Conservation (phyloP, 2,888 invertebrate genomes). For the Laspeyria flexula region DNA sequence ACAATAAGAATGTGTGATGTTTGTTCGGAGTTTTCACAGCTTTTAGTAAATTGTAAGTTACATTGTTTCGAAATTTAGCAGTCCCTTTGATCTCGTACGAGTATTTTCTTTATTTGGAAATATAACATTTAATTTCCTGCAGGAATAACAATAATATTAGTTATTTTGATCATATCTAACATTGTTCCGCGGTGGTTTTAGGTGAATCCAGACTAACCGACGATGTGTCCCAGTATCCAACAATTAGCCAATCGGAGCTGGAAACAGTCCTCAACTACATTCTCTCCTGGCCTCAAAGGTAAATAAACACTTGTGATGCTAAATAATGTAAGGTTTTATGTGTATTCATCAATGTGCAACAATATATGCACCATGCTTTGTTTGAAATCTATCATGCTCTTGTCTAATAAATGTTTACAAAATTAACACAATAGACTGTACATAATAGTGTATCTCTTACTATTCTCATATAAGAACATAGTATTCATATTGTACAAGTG, state of each 20-base stretch:
- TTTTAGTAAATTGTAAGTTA: constrained; percentile 90
- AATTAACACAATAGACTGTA: background rate
- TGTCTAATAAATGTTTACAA: constrained; percentile 11
- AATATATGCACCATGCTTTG: constrained; percentile 26
- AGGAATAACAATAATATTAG: constrained; percentile 5
- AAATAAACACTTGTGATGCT: constrained; percentile 42
- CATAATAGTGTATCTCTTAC: background rate
- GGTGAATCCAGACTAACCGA: constrained; percentile 93
- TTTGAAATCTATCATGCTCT: constrained; percentile 17
- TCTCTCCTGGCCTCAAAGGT: constrained; percentile 96
- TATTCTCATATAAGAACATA: background rate
- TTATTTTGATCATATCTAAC: constrained; percentile 20
- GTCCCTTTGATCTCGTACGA: constrained; percentile 52
- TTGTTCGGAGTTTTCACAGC: constrained; percentile 96
- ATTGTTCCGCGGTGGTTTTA: constrained; percentile 68
- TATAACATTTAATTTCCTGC: constrained; percentile 19
- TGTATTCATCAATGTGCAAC: background rate
- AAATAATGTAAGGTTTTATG: constrained; percentile 11
- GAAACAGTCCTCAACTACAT: constrained; percentile 94
- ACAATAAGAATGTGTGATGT: constrained; percentile 94
- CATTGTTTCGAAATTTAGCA: constrained; percentile 79
- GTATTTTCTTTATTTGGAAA: constrained; percentile 42
- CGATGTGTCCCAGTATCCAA: constrained; percentile 91
- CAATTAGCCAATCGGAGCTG: constrained; percentile 92
- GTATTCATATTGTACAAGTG: background rate